Conservation (phyloP, 2,797 vertebrate genomes). For the Poliocrania exsul region DNA sequence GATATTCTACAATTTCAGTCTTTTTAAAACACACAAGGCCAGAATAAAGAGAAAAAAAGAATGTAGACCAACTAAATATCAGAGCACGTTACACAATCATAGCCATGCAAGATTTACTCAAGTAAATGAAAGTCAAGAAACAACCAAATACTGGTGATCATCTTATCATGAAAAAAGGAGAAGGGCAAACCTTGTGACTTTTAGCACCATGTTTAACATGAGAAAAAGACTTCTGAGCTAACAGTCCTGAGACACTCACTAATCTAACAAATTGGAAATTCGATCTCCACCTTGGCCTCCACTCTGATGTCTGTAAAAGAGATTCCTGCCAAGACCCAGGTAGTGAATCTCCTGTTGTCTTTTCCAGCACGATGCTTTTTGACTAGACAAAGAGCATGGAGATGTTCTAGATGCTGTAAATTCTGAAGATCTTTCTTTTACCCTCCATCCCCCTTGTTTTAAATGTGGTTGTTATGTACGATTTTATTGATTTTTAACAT, state of each 20-base stretch:
- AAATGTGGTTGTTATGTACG: background rate
- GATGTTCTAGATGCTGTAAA: background rate
- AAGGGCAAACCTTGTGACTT: constrained; percentile 47
- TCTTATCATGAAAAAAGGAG: constrained; percentile 12
- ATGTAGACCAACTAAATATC: background rate
- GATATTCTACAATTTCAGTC: background rate
- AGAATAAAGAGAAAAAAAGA: background rate
- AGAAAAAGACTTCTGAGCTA: constrained; percentile 35
- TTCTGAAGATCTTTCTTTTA: background rate
- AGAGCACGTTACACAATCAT: fast-evolving
- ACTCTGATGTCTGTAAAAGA: background rate
- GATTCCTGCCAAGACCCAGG: constrained; percentile 10
- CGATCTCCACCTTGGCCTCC: constrained; percentile 20
- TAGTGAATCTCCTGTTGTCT: background rate
- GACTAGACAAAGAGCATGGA: background rate
- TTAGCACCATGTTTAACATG: constrained; percentile 51
- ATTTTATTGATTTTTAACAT: background rate
- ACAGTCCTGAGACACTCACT: background rate
- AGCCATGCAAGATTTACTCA: background rate
- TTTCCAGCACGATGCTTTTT: background rate
- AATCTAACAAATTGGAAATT: constrained; percentile 56
- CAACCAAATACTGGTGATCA: background rate
- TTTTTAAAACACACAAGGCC: background rate
- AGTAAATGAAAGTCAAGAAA: background rate
- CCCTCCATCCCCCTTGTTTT: background rate